Evolutionary conservation across 1,140 invertebrate species (phyloP).

Genomic region (Aphelinus certus): DNA sequence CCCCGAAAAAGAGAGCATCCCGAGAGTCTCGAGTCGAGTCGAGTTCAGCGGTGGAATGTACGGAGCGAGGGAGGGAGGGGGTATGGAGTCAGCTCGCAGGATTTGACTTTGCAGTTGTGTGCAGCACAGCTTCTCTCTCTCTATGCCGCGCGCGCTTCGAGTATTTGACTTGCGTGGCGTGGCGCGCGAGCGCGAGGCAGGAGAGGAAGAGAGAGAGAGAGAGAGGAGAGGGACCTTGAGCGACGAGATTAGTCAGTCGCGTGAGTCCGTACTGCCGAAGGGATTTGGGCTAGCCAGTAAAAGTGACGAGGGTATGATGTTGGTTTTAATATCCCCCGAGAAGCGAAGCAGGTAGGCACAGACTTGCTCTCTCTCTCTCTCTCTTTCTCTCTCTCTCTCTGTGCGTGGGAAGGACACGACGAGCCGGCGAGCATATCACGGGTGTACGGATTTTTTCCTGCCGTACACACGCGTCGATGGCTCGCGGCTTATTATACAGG

Average conservation of each 20-base stretch:
- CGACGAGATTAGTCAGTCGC: constrained; percentile 39
- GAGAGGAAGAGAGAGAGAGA: constrained; percentile 27
- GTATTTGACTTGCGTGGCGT: constrained; percentile 23
- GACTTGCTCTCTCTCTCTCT: constrained; percentile 4
- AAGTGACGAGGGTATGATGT: constrained; percentile 66
- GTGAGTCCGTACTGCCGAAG: constrained; percentile 16
- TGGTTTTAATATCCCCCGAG: constrained; percentile 61
- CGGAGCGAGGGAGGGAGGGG: no score
- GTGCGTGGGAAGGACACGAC: constrained; percentile 8
- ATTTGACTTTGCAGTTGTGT: constrained; percentile 57
- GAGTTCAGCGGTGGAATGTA: no score
- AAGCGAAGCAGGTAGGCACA: no score
- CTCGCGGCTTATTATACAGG: no score
- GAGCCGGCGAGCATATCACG: background rate
- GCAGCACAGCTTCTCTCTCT: constrained; percentile 40
- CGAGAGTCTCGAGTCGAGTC: no score
- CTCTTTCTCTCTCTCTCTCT: background rate
- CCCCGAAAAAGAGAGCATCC: no score
- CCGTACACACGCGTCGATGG: no score
- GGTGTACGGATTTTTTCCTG: no score
- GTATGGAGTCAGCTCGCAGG: constrained; percentile 7
- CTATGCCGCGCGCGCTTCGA: background rate
- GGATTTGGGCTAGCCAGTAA: constrained; percentile 48
- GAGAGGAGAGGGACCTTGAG: constrained; percentile 33
- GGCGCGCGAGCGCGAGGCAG: constrained; percentile 21